Conservation (phyloP, 2,113 vertebrate species). For the Ancistrus triradiatus region DNA sequence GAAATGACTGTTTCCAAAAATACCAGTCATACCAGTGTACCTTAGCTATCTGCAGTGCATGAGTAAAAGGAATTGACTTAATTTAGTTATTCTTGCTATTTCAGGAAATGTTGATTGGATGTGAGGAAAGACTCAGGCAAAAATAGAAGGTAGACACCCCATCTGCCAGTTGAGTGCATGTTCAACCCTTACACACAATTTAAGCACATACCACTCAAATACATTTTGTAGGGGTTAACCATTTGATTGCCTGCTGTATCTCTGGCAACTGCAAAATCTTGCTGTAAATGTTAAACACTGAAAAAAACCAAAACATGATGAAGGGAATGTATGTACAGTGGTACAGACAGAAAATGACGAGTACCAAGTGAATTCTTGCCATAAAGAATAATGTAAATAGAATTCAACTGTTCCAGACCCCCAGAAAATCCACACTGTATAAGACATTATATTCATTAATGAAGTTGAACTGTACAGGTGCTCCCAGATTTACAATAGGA, state of each 20-base stretch:
- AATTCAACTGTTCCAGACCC: too few relatives aligned
- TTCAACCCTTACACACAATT: constrained; percentile 1
- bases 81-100: constrained; percentile 23
- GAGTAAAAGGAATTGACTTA: constrained; percentile 11
- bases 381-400: too few relatives aligned
- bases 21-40: not conserved
- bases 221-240: not conserved
- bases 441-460: too few relatives aligned
- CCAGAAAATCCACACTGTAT: too few relatives aligned
- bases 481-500: too few relatives aligned
- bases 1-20: not conserved
- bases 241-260: not conserved
- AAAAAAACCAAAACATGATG: too few relatives aligned
- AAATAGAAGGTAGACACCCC: constrained; percentile 11
- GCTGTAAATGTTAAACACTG: too few relatives aligned
- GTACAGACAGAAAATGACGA: too few relatives aligned
- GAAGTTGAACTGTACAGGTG: too few relatives aligned
- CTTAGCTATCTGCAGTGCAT: not conserved
- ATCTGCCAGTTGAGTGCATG: not conserved
- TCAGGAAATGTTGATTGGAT: constrained; percentile 7
- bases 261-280: not conserved
- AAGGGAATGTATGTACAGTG: too few relatives aligned
- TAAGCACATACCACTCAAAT: constrained; percentile 4
- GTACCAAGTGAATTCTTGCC: too few relatives aligned
- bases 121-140: constrained; percentile 19